A percentile compares a stretch with the other conserved stretches of the same genome.
phyloP scores from a whole-genome alignment of 2,797 vertebrate species.

The Crenichthys baileyi region DNA sequence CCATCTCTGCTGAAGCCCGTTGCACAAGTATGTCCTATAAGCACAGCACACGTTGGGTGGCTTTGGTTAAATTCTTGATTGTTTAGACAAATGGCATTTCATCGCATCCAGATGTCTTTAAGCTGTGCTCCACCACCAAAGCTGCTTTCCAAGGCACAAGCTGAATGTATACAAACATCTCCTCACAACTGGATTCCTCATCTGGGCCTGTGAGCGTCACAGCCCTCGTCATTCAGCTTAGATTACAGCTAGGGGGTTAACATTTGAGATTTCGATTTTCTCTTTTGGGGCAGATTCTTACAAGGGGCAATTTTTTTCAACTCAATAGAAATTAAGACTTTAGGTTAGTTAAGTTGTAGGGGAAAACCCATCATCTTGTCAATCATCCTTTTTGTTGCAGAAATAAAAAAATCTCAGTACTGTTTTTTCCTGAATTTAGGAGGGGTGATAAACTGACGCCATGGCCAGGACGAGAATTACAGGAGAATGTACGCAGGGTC shows the following conservation, averaged over 20 bases:
- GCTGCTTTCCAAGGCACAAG: slow-evolving; percentile 75
- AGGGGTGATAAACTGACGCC: slow-evolving; percentile 21
- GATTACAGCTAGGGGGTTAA: slow-evolving; percentile 37
- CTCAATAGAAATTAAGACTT: slow-evolving; percentile 1
- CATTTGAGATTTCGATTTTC: slow-evolving; percentile 44
- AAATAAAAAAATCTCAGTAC: too few species aligned
- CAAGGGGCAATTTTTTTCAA: not conserved
- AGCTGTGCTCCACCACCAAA: slow-evolving; percentile 80
- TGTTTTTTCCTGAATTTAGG: not conserved
- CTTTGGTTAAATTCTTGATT: slow-evolving; percentile 79
- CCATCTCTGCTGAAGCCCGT: slow-evolving; percentile 70
- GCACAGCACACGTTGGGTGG: slow-evolving; percentile 79
- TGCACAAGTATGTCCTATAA: slow-evolving; percentile 78
- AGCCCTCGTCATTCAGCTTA: slow-evolving; percentile 48
- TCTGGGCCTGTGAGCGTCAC: slow-evolving; percentile 76
- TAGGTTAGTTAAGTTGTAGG: not conserved
- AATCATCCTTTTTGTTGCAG: not conserved
- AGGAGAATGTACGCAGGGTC: slow-evolving; percentile 51
- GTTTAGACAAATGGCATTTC: slow-evolving; percentile 86
- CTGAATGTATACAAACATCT: slow-evolving; percentile 86
- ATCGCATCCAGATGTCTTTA: slow-evolving; percentile 88
- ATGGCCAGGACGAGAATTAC: slow-evolving; percentile 25
- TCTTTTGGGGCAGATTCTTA: slow-evolving; percentile 19
- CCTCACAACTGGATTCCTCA: slow-evolving; percentile 83
- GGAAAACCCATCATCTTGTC: not conserved